phyloP scores from a whole-genome alignment of 1,140 invertebrate genomes.

The Anastrepha obliqua region DNA sequence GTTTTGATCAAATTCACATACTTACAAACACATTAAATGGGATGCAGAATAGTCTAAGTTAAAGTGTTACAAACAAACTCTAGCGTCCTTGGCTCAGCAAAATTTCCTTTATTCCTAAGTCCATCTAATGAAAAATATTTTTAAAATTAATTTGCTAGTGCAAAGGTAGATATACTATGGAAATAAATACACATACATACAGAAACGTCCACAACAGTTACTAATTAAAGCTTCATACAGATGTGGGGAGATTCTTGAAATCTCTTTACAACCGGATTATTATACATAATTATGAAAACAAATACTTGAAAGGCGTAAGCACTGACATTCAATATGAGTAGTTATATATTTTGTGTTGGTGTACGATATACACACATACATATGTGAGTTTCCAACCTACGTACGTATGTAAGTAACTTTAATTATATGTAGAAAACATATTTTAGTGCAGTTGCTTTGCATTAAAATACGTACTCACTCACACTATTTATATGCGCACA shows the following conservation, averaged over 20 bases:
- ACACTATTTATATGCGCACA: neutral
- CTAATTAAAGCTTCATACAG: neutral
- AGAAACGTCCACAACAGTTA: neutral
- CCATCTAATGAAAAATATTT: too few relatives aligned
- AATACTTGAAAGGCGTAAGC: neutral
- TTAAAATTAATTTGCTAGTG: too few relatives aligned
- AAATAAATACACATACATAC: neutral
- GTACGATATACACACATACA: neutral
- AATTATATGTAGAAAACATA: neutral
- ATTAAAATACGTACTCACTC: neutral
- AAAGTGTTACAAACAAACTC: too few relatives aligned
- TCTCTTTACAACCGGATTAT: neutral
- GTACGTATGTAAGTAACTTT: neutral
- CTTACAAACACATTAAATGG: too few relatives aligned
- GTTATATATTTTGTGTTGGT: neutral
- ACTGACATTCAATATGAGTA: neutral
- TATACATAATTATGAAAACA: neutral
- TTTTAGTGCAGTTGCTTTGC: neutral
- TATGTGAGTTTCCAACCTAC: neutral
- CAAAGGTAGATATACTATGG: too few relatives aligned
- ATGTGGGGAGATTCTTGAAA: conserved; percentile 3
- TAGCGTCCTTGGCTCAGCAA: neutral
- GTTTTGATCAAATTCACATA: too few relatives aligned
- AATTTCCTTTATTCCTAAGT: neutral
- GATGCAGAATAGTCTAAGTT: too few relatives aligned